Conservation (phyloP, 2,113 vertebrate genomes). For the Dermatemys mawii region DNA sequence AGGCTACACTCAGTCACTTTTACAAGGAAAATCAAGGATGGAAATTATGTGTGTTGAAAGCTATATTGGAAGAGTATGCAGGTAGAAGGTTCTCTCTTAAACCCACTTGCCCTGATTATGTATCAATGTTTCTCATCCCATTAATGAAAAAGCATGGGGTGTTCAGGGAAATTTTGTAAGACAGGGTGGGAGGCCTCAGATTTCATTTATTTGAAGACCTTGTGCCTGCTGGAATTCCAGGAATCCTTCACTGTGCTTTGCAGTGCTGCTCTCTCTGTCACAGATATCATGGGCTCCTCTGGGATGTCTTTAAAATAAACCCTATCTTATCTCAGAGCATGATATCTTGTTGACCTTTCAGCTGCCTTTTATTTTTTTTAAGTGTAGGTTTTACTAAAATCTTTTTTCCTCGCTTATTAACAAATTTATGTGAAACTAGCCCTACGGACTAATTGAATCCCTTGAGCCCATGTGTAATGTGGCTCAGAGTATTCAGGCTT, state of each 20-base stretch:
- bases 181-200: not conserved
- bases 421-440: not conserved
- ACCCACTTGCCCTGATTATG: not conserved
- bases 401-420: not conserved
- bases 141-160: not conserved
- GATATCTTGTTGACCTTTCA: not conserved
- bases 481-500: not conserved
- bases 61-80: not conserved
- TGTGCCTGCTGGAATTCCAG: constrained; percentile 54
- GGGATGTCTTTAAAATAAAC: not conserved
- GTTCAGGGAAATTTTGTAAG: not conserved
- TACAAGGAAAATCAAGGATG: not conserved
- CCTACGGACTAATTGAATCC: not conserved
- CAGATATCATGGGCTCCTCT: constrained; percentile 5
- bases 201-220: constrained; percentile 6
- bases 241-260: constrained; percentile 41
- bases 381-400: not conserved
- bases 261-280: not conserved
- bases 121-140: not conserved
- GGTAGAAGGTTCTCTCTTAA: accelerated
- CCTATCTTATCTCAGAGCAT: not conserved
- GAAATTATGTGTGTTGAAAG: not conserved
- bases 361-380: not conserved
- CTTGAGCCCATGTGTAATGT: not conserved
- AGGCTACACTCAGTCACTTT: accelerated